phyloP scores from a whole-genome alignment of 30 jellyfish, hydroid and myxozoan genomes.

The Catostylus mosaicus region DNA sequence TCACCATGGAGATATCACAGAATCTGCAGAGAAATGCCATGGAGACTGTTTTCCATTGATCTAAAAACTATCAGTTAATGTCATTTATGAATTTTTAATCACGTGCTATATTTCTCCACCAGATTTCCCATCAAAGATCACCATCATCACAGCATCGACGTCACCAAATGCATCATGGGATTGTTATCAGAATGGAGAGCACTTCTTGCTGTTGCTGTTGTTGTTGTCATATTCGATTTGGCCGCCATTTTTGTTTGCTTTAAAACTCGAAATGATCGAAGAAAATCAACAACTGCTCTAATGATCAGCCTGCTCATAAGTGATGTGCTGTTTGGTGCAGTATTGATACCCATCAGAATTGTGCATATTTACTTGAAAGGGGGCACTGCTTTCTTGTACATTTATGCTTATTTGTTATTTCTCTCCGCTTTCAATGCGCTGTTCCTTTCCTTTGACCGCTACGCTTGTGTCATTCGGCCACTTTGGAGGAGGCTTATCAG shows the following conservation, averaged over 20 bases:
- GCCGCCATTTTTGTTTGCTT: conserved; percentile 27
- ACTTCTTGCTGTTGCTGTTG: conserved; percentile 45
- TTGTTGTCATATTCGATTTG: conserved; percentile 17
- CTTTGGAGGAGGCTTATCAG: conserved; percentile 63
- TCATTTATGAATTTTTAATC: too few relatives aligned
- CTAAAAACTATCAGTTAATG: too few relatives aligned
- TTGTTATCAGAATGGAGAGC: conserved; percentile 46
- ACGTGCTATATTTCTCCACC: too few relatives aligned
- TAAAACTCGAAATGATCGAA: conserved; percentile 37
- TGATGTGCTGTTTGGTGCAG: conserved; percentile 54
- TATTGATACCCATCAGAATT: conserved; percentile 43
- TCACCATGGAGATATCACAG: too few relatives aligned
- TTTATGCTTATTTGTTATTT: conserved; percentile 47
- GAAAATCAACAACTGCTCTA: conserved; percentile 60
- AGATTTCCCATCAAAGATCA: too few relatives aligned
- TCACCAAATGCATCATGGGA: conserved; percentile 48
- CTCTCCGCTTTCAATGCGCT: conserved; percentile 59
- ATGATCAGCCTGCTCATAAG: conserved; percentile 47
- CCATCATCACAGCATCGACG: too few relatives aligned
- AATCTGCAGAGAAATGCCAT: too few relatives aligned
- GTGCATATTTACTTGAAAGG: conserved; percentile 20
- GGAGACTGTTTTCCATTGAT: too few relatives aligned
- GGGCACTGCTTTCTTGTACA: conserved; percentile 21
- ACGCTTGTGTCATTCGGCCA: conserved; percentile 50
- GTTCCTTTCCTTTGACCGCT: conserved; percentile 63